Evolutionary conservation across 2,113 vertebrate species (phyloP).

Genomic region (Bujurquina vittata): DNA sequence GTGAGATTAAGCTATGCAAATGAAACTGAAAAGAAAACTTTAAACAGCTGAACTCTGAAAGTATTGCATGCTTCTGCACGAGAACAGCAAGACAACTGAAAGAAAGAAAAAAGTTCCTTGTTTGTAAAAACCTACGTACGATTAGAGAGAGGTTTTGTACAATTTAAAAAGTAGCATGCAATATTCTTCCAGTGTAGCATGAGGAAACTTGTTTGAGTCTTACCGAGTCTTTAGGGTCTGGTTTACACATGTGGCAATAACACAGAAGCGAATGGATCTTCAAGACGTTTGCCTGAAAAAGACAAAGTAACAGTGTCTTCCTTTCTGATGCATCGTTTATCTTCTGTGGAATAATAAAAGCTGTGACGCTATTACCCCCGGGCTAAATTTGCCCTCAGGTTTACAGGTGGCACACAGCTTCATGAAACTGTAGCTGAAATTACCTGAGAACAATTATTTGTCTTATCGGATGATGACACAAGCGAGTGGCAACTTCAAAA

Average conservation of each 20-base stretch:
- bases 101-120: neutral
- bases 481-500: neutral
- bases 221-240: constrained; percentile 27
- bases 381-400: neutral
- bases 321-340: neutral
- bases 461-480: neutral
- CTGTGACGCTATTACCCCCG: neutral
- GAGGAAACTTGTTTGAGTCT: constrained; percentile 9
- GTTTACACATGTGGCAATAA: constrained; percentile 33
- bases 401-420: neutral
- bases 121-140: neutral
- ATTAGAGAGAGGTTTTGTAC: neutral
- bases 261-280: constrained; percentile 45
- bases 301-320: constrained; percentile 12
- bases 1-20: neutral
- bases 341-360: neutral
- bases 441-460: neutral
- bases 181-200: neutral
- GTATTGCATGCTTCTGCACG: fast-evolving
- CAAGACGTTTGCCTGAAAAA: constrained; percentile 57
- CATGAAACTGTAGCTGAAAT: neutral
- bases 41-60: neutral
- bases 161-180: neutral
- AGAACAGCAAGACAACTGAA: neutral
- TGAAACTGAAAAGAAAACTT: neutral